Base-by-base conservation (phyloP, 2,113 vertebrate species). In the Martes martes region DNA sequence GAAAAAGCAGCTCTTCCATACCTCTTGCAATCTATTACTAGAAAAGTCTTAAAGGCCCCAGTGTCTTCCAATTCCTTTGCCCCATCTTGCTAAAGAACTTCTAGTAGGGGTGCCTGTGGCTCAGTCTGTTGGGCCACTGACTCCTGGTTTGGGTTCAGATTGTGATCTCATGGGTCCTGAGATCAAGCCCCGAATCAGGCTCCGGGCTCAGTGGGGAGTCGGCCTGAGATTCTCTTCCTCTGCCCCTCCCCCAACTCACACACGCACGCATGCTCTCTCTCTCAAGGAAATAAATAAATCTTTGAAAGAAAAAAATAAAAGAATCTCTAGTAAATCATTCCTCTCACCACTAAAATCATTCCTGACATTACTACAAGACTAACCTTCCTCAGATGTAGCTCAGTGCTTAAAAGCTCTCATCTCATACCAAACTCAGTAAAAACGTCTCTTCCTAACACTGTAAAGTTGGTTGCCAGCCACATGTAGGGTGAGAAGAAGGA, bases 301-400 rank as follows among this genome's bases (percentile, higher is more conserved):
- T 69, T 69, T 69, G n/a, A 69, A 69, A 69, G 33, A 18, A 67
- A 69, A 19, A 67, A 59, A 57, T 16, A n/a, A n/a, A 69, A 69
- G 67, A 69, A 69, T 36, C 28, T 36, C 80, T 93, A 63, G 47
- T 59, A 82, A 90, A 81, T 85, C 65, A 80, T 50, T 84, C 89
- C 91, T 92, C 74, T 89, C 24, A 0, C 36, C 63, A 33, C 24
- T 59, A 42, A 69, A 88, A 61, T 59, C 57, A 36, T 81, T 88
- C 67, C 57, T 97, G 59, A n/a, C 57, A 76, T 69, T 45, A 91
- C 63, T 89, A 33, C 31, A 74, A 88, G n/a, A 79, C 89, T 87
- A 86, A 55, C 39, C 18, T 47, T 80, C 73, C 31, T 96, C 67
- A 36, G 79, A 80, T 15, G 15, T 50, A 23, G 23, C 6, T 73